These are phyloP conservation scores for Cataglyphis hispanica DNA, from an alignment of 1,140 invertebrate species.

Conservation along the genomic window DNA sequence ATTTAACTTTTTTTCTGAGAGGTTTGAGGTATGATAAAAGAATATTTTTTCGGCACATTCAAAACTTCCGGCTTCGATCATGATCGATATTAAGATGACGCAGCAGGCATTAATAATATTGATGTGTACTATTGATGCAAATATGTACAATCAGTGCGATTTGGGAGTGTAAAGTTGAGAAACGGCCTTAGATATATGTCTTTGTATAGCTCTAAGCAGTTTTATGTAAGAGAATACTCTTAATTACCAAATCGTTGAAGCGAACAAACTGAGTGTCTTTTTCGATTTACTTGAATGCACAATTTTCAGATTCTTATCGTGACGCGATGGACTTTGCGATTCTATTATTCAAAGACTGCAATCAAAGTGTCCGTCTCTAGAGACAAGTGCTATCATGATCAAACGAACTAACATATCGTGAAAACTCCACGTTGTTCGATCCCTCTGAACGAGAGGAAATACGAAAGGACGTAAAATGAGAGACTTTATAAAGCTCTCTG, in stretches of 20 bases:
- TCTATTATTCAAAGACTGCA: constrained; percentile 41
- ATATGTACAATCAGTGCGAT: not conserved
- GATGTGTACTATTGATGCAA: constrained; percentile 14
- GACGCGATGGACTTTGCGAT: constrained; percentile 16
- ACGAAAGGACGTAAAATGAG: not conserved
- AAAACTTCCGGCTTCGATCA: not conserved
- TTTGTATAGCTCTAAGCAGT: constrained; percentile 28
- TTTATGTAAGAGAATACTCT: constrained; percentile 2
- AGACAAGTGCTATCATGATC: constrained; percentile 5
- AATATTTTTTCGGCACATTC: constrained; percentile 20
- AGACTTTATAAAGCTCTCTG: not conserved
- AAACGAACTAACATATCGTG: constrained; percentile 18
- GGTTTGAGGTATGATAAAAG: not conserved
- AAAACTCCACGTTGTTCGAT: not conserved
- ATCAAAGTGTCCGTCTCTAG: constrained; percentile 22
- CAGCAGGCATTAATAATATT: not conserved
- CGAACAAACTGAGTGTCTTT: constrained; percentile 7
- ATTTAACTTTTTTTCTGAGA: not conserved
- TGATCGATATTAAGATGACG: not conserved
- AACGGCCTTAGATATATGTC: constrained; percentile 5
- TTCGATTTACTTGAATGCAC: constrained; percentile 15
- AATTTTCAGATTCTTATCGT: constrained; percentile 15
- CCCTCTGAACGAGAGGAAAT: not conserved
- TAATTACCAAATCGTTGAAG: constrained; percentile 34
- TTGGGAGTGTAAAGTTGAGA: not conserved